Evolutionary conservation across 2,113 vertebrate species (phyloP), one percentile per base, ranked within the genome.

Genomic region (Sander vitreus): DNA sequence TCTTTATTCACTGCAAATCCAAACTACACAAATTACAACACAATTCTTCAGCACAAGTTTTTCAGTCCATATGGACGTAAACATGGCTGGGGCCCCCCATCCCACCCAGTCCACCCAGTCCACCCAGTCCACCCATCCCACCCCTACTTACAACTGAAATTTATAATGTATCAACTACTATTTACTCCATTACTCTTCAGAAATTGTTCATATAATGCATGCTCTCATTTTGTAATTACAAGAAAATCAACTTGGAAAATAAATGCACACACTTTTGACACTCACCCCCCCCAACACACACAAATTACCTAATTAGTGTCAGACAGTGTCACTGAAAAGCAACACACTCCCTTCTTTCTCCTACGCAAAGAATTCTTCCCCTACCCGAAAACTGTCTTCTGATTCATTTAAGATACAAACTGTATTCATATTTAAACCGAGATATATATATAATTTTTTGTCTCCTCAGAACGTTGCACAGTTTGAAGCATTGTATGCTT

Each of bases 221-320:
- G 43, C 1, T 39, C 55, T 5, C 27, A 27, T 30, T n/a, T 57
- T 55, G 19, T 54, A 45, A 70, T 6, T 23, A 16, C 3, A 47
- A 64, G 58, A 15, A 57, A 62, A 27, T 50, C 16, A 4, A n/a
- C 23, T 60, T 45, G 6, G 8, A 66, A 78, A 68, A 51, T 3
- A 23, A 81, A 80, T 27, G 45, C 45, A 16, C 15, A 60, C 8
- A 50, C 55, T 59, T 84, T 72, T 70, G 58, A 66, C 65, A 27
- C 48, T n/a, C 21, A 53, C 21, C 53, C 58, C 66, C 71, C 76
- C 78, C 64, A 80, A 25, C 39, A 11, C 39, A 43, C 39, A 43
- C 8, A 11, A 91, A 59, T 81, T 59, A 6, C 43, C 73, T 90
- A 76, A 89, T 88, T 88, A 85, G 62, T 85, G 81, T 4, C 76